phyloP scores from a whole-genome alignment of 2,113 vertebrate species.

The Menidia beryllina region DNA sequence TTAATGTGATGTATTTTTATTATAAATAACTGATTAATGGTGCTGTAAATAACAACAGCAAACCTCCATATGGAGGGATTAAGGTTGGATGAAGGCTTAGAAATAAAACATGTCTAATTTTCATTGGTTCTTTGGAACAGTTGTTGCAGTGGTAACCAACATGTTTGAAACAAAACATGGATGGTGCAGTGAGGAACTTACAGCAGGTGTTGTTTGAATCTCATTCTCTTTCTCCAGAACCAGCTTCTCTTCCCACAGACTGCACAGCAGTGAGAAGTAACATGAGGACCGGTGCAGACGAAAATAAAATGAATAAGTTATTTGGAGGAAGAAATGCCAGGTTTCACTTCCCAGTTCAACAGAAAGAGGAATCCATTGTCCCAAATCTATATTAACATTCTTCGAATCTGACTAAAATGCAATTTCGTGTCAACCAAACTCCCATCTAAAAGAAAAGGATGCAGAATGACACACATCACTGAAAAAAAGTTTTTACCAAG shows the following conservation, averaged over 20 bases:
- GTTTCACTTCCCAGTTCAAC: constrained; percentile 44
- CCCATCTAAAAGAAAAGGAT: not conserved
- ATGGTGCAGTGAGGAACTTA: constrained; percentile 78
- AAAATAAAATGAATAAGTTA: constrained; percentile 16
- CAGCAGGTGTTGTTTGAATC: constrained; percentile 82
- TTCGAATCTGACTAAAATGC: constrained; percentile 13
- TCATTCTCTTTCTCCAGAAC: constrained; percentile 84
- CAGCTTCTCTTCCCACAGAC: constrained; percentile 87
- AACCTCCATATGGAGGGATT: constrained; percentile 27
- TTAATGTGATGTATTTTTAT: too few species aligned
- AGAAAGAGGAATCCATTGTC: constrained; percentile 18
- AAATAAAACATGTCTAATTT: constrained; percentile 38
- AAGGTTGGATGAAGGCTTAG: constrained; percentile 32
- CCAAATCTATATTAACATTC: not conserved
- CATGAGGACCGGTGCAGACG: not conserved
- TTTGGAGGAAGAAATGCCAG: constrained; percentile 3
- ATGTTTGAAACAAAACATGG: constrained; percentile 26
- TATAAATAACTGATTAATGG: too few species aligned
- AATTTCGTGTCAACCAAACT: constrained; percentile 3
- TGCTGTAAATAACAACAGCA: constrained; percentile 11
- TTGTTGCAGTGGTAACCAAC: constrained; percentile 46
- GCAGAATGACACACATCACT: not conserved
- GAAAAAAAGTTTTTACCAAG: not conserved
- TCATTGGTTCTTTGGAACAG: constrained; percentile 36
- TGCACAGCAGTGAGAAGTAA: constrained; percentile 39